phyloP scores from a whole-genome alignment of 2,113 vertebrate species.

The Equus przewalskii region DNA sequence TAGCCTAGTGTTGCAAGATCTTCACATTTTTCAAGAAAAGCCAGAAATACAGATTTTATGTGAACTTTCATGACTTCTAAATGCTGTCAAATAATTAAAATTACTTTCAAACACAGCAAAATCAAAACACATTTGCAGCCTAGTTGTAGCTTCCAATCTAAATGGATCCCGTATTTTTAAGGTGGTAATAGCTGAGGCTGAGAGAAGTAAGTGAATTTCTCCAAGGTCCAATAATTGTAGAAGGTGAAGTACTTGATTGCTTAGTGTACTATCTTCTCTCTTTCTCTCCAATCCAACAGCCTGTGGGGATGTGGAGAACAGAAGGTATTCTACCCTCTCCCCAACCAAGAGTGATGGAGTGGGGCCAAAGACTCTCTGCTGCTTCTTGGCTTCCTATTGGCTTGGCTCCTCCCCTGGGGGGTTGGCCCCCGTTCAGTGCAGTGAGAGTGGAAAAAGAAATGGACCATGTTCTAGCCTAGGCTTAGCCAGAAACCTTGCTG shows the following conservation, averaged over 20 bases:
- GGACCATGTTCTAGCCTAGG: not conserved
- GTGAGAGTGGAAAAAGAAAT: not conserved
- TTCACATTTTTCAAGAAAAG: conserved; percentile 1
- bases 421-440: not conserved
- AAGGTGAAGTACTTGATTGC: not conserved
- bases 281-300: not conserved
- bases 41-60: not conserved
- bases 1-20: not conserved
- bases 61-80: not conserved
- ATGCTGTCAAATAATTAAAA: not conserved
- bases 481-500: not conserved
- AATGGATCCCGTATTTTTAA: not conserved
- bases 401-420: not conserved
- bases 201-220: not conserved
- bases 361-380: not conserved
- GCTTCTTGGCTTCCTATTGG: not conserved
- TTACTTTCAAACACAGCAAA: conserved; percentile 19
- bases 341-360: not conserved
- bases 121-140: not conserved
- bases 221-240: not conserved
- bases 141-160: not conserved
- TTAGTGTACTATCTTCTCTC: not conserved
- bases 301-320: not conserved
- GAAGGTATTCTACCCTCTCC: not conserved
- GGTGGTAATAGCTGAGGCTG: not conserved